Conservation (phyloP, 2,113 vertebrate genomes). For the Anguilla rostrata region DNA sequence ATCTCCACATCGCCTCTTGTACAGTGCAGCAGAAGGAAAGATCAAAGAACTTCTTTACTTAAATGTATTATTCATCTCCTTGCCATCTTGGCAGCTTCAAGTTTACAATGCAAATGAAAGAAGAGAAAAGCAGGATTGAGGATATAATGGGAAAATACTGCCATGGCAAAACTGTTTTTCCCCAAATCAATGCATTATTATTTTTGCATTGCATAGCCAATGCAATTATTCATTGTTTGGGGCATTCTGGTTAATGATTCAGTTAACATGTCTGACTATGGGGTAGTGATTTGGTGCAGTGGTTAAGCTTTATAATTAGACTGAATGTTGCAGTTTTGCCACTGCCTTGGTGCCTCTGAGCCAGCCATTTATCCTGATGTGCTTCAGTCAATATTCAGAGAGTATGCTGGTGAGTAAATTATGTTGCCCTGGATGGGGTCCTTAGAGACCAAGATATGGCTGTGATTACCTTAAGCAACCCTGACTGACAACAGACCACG, state of each 20-base stretch:
- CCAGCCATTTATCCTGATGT: not conserved
- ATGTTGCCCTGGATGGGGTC: too few species aligned
- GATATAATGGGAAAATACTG: not conserved
- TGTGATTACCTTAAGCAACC: not conserved
- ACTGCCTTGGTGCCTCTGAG: not conserved
- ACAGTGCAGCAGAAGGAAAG: not conserved
- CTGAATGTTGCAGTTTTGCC: not conserved
- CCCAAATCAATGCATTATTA: not conserved
- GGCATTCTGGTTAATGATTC: not conserved
- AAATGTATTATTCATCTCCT: not conserved
- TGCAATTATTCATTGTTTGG: not conserved
- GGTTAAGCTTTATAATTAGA: not conserved
- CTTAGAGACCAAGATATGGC: not conserved
- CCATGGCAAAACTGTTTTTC: not conserved
- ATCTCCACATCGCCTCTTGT: not conserved
- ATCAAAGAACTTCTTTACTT: not conserved
- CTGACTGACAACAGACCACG: not conserved
- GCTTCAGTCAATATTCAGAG: not conserved
- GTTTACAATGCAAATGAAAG: not conserved
- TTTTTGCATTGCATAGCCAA: conserved; percentile 2
- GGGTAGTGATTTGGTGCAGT: not conserved
- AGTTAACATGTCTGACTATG: not conserved
- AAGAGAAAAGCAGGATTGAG: not conserved
- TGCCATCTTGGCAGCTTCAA: not conserved
- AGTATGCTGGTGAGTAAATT: too few species aligned